These are phyloP conservation scores for Crotalus horridus DNA, from an alignment of 2,113 vertebrate species.

Conservation along the genomic window DNA sequence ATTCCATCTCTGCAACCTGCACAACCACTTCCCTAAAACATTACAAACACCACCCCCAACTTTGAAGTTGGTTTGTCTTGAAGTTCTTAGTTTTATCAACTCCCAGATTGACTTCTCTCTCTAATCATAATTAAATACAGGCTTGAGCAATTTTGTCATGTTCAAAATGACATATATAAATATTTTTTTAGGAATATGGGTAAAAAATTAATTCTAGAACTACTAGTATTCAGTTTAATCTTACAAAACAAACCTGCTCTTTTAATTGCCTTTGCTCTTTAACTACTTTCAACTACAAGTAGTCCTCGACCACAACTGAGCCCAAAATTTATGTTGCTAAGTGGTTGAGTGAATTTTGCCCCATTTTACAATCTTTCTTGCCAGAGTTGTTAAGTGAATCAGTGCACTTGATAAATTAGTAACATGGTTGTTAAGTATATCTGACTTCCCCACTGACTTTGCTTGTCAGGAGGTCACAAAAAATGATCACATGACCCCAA, in stretches of 20 bases:
- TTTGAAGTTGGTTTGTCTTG: not conserved
- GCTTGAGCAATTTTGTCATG: not conserved
- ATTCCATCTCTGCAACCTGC: not conserved
- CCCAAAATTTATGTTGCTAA: not conserved
- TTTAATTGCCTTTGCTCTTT: not conserved
- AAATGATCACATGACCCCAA: no score
- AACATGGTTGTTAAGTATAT: not conserved
- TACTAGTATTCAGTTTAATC: not conserved
- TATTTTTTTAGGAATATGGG: not conserved
- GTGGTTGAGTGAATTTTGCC: not conserved
- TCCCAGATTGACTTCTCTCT: not conserved
- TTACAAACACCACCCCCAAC: not conserved
- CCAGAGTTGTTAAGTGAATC: not conserved
- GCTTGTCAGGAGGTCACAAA: not conserved
- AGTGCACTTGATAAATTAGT: not conserved
- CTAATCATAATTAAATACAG: not conserved
- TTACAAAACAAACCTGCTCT: not conserved
- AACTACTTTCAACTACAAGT: not conserved
- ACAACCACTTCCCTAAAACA: not conserved
- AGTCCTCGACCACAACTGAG: not conserved
- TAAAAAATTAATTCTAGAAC: not conserved
- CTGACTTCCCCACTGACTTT: not conserved
- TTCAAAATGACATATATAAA: not conserved
- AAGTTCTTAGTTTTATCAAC: not conserved
- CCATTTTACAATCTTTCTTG: not conserved